Evolutionary conservation across 2,113 vertebrate species (phyloP).

Genomic region (Paramisgurnus dabryanus): DNA sequence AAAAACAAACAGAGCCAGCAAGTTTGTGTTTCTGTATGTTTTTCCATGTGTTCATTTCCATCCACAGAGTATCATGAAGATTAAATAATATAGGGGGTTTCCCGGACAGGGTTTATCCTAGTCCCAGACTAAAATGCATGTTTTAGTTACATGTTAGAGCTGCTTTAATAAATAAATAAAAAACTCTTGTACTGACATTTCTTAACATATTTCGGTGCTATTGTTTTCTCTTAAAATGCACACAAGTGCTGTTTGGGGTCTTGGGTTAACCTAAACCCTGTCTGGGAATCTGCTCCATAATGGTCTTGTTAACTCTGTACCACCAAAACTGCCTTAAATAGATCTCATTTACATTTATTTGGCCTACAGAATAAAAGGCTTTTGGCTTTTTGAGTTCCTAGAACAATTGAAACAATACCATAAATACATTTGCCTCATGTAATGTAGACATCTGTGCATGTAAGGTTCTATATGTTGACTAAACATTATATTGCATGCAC

Average conservation of each 20-base stretch:
- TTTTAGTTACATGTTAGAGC: too few relatives aligned
- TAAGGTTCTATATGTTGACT: background rate
- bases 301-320: background rate
- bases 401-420: background rate
- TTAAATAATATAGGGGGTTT: background rate
- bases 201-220: too few relatives aligned
- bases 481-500: background rate
- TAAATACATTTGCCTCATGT: slow-evolving; percentile 15
- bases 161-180: too few relatives aligned
- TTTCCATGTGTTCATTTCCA: background rate
- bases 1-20: slow-evolving; percentile 1
- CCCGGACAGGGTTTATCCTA: too few relatives aligned
- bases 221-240: too few relatives aligned
- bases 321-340: background rate
- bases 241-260: too few relatives aligned
- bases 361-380: background rate
- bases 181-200: too few relatives aligned
- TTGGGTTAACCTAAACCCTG: too few relatives aligned
- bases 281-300: too few relatives aligned
- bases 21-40: slow-evolving; percentile 8
- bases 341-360: background rate
- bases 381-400: slow-evolving; percentile 8
- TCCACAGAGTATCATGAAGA: background rate
- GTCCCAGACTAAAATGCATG: too few relatives aligned
- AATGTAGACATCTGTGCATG: slow-evolving; percentile 2